Evolutionary conservation across 2,888 invertebrate genomes (phyloP).

Genomic region (Griposia aprilina): DNA sequence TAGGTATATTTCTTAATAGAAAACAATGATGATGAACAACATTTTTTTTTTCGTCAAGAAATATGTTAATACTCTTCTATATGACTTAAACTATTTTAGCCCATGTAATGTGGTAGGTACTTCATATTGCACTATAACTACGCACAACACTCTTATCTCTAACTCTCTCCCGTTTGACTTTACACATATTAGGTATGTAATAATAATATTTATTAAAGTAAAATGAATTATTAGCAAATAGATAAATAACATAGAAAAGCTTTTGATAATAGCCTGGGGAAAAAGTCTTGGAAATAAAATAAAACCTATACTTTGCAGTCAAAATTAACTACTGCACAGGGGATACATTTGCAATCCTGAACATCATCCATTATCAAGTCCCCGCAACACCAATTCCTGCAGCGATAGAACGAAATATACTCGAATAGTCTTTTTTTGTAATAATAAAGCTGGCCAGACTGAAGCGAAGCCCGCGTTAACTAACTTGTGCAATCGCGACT

Average conservation of each 20-base stretch:
- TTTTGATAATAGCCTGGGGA: neutral
- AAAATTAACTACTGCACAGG: neutral
- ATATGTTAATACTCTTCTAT: neutral
- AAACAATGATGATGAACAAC: neutral
- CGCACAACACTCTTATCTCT: conserved; percentile 32
- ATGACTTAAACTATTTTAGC: neutral
- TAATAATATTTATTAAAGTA: neutral
- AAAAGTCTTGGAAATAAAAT: neutral
- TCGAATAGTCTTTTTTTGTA: neutral
- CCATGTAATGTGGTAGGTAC: conserved; percentile 12
- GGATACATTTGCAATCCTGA: neutral
- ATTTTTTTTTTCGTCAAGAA: no score
- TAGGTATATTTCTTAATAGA: conserved; percentile 9
- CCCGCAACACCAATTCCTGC: neutral
- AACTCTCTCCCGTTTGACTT: conserved; percentile 14
- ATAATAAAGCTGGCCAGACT: neutral
- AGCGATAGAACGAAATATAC: neutral
- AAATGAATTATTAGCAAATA: neutral
- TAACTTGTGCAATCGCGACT: no score
- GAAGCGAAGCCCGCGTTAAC: neutral
- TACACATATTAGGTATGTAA: neutral
- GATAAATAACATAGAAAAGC: no score
- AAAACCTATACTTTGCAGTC: neutral
- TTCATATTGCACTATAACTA: conserved; percentile 18
- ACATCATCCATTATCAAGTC: neutral